A percentile compares a stretch with the other conserved stretches of the same genome.
These are phyloP conservation scores for Fragum whitleyi DNA, from an alignment of 2,888 invertebrate genomes.

Conservation along the genomic window DNA sequence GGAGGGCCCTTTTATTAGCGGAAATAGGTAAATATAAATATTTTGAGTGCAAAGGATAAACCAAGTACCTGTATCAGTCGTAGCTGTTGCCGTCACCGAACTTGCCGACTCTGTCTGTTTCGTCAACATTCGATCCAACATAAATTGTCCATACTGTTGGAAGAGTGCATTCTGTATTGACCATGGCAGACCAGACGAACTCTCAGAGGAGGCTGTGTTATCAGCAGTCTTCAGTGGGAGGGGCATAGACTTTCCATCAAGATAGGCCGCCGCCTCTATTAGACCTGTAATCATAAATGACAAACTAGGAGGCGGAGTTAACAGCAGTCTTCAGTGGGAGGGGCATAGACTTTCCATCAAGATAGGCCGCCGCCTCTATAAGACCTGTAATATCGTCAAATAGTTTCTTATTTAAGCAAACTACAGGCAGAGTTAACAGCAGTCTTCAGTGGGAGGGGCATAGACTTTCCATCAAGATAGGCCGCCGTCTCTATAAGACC, in stretches of 20 bases:
- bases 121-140: conserved; percentile 62
- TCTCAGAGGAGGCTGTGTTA: conserved; percentile 14
- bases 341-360: conserved; percentile 49
- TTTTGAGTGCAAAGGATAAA: no score
- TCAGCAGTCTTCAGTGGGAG: conserved; percentile 49
- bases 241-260: conserved; percentile 51
- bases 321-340: conserved; percentile 44
- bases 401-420: conserved; percentile 14
- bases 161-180: conserved; percentile 53
- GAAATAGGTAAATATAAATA: no score
- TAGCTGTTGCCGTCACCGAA: conserved; percentile 36
- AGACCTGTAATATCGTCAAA: conserved; percentile 40
- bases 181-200: conserved; percentile 53
- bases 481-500: conserved; percentile 59
- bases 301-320: background rate
- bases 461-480: conserved; percentile 48
- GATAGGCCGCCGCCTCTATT: conserved; percentile 55
- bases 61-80: conserved; percentile 52
- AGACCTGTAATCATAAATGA: conserved; percentile 20
- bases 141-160: conserved; percentile 64
- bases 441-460: conserved; percentile 43
- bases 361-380: conserved; percentile 55
- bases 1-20: no score
- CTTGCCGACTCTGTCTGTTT: conserved; percentile 37
- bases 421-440: background rate